Evolutionary conservation across 2,113 vertebrate species (phyloP), one percentile per base, ranked within the genome.

Genomic region (Colistium nudipinnis): DNA sequence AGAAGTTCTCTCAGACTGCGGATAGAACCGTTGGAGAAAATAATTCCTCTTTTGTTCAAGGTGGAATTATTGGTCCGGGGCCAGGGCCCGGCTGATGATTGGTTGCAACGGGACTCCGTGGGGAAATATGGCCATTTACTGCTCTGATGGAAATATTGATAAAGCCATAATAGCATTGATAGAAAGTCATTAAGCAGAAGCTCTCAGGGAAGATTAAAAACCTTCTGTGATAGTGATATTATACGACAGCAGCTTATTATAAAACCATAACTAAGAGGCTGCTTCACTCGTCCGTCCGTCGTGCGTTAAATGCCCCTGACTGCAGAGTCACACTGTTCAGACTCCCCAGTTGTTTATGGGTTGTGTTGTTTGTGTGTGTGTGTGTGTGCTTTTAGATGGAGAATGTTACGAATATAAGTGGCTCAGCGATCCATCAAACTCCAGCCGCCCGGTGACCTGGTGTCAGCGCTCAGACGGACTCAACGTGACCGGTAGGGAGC

Each of bases 391-490:
- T 38, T 30, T 87, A 99, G 98, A 92, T 67, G 97, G 98, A 0
- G 94, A 96, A 47, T 99, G 97, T 70, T 98, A 93, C 13, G 94
- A 97, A 51, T 99, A 98, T 80, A 95, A 95, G 55, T 99, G 98
- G 98, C 90, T 96, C 92, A 93, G 94, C 4, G 89, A 57, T 90
- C 0, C 93, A 91, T 89, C 88, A 5, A 94, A 95, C 71, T 95
- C 96, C 56, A 93, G 91, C 65, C 88, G 93, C 19, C 89, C 93
- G 0, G 84, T 94, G 0, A 52, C 80, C 59, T 99, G 98, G 98
- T 99, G 98, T 82, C 96, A 98, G 81, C 95, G 98, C 51, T 98
- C 98, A 8, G 98, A 99, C 19, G 97, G 98, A 60, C 72, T 96
- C 79, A 99, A 98, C 0, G 97, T 99, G 75, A 99, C 96, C 89